Conservation (phyloP, 1,140 invertebrate genomes). For the Grapholita molesta region DNA sequence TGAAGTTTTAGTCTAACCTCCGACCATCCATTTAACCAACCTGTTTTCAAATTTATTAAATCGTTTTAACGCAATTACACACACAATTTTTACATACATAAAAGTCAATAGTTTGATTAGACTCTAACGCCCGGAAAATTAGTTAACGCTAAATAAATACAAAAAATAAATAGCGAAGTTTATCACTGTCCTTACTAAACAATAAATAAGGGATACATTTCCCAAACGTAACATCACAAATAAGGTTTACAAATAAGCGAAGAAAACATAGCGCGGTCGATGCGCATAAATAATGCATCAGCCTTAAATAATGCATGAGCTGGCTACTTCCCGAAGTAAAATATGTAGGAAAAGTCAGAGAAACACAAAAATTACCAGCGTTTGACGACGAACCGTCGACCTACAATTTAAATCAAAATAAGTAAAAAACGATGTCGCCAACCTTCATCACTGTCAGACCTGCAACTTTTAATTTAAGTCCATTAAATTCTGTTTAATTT, state of each 20-base stretch:
- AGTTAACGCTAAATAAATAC: neutral
- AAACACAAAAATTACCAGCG: conserved; percentile 16
- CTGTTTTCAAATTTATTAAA: neutral
- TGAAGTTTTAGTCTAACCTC: neutral
- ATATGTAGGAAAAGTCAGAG: conserved; percentile 12
- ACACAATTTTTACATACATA: neutral
- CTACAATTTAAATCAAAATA: conserved; percentile 17
- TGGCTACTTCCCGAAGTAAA: neutral
- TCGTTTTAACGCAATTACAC: neutral
- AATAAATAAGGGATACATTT: conserved; percentile 8
- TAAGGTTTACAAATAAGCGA: conserved; percentile 25
- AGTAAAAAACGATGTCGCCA: conserved; percentile 11
- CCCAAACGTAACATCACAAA: conserved; percentile 18
- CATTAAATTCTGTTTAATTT: conserved; percentile 29
- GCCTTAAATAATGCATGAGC: conserved; percentile 31
- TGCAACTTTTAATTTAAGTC: conserved; percentile 43
- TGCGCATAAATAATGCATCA: conserved; percentile 37
- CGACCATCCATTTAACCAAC: neutral
- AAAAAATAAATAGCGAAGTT: neutral
- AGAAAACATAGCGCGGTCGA: conserved; percentile 23
- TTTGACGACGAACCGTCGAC: conserved; percentile 8
- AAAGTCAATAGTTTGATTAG: neutral
- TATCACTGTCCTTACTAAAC: neutral
- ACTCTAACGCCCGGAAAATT: neutral
- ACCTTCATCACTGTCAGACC: conserved; percentile 41